Conservation (phyloP, 2,113 vertebrate genomes). For the Embiotoca jacksoni region DNA sequence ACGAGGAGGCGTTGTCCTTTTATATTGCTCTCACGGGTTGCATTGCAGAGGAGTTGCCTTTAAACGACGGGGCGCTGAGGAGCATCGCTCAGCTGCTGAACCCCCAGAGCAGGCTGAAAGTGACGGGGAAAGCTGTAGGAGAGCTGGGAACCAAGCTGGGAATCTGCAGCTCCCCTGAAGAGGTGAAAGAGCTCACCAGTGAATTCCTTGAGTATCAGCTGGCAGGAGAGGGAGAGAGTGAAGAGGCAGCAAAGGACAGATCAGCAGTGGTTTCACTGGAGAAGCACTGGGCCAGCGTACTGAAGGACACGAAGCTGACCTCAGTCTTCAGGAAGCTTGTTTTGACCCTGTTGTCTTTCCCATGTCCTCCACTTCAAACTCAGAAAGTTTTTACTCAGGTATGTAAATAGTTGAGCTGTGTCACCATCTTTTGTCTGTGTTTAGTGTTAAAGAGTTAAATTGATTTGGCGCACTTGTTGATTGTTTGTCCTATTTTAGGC, state of each 20-base stretch:
- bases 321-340: slow-evolving; percentile 81
- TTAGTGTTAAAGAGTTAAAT: too few species aligned
- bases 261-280: slow-evolving; percentile 51
- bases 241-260: slow-evolving; percentile 1
- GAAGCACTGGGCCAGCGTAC: slow-evolving; percentile 72
- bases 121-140: slow-evolving; percentile 50
- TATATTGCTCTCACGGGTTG: slow-evolving; percentile 71
- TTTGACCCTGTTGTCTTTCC: slow-evolving; percentile 78
- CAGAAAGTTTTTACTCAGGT: slow-evolving; percentile 78
- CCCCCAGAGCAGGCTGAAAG: slow-evolving; percentile 60
- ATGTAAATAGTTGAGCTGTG: too few species aligned
- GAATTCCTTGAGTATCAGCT: slow-evolving; percentile 79
- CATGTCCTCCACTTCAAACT: slow-evolving; percentile 76
- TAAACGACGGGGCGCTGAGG: slow-evolving; percentile 59
- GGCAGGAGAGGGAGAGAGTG: slow-evolving; percentile 29
- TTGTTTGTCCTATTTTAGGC: too few species aligned
- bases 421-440: too few species aligned
- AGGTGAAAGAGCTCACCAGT: slow-evolving; percentile 61
- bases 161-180: slow-evolving; percentile 62
- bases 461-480: too few species aligned
- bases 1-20: slow-evolving; percentile 69
- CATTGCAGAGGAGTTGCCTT: slow-evolving; percentile 72
- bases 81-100: slow-evolving; percentile 75
- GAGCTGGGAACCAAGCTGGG: slow-evolving; percentile 77
- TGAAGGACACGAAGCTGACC: slow-evolving; percentile 54